These are phyloP conservation scores for Enteromius viviparus DNA, from an alignment of 2,797 vertebrate species.

Conservation along the genomic window DNA sequence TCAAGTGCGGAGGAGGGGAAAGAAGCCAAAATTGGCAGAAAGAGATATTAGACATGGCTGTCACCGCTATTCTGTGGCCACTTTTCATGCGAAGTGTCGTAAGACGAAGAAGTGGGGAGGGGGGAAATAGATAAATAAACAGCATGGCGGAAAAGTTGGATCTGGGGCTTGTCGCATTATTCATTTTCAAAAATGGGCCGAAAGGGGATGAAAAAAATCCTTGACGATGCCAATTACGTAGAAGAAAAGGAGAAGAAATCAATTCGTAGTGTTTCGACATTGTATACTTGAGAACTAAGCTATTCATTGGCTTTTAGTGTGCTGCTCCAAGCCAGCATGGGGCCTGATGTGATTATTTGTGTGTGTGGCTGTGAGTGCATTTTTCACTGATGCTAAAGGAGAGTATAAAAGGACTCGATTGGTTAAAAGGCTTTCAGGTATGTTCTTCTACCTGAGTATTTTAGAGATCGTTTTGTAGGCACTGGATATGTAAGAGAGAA, in stretches of 20 bases:
- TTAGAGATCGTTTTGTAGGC: background rate
- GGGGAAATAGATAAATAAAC: slow-evolving; percentile 83
- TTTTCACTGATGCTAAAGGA: slow-evolving; percentile 29
- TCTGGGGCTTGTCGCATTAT: slow-evolving; percentile 78
- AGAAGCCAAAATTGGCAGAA: slow-evolving; percentile 89
- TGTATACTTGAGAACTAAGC: slow-evolving; percentile 69
- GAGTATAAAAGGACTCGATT: slow-evolving; percentile 4
- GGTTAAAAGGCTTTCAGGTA: slow-evolving; percentile 12
- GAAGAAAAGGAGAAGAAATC: slow-evolving; percentile 63
- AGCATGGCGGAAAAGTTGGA: slow-evolving; percentile 77
- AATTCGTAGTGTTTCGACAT: slow-evolving; percentile 74
- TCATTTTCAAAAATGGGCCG: slow-evolving; percentile 71
- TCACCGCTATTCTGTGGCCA: slow-evolving; percentile 84
- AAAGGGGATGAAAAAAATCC: slow-evolving; percentile 66
- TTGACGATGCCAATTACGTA: slow-evolving; percentile 75
- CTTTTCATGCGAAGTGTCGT: slow-evolving; percentile 78
- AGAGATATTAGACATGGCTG: slow-evolving; percentile 99
- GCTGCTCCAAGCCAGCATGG: slow-evolving; percentile 66
- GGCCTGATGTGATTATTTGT: slow-evolving; percentile 31
- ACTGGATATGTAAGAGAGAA: background rate
- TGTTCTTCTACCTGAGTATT: background rate
- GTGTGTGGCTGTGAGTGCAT: slow-evolving; percentile 64
- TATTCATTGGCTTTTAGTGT: slow-evolving; percentile 69
- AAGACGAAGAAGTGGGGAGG: slow-evolving; percentile 32
- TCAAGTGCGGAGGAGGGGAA: slow-evolving; percentile 85